Base-by-base conservation (phyloP, 2,888 invertebrate species). In the Aporophyla nigra region DNA sequence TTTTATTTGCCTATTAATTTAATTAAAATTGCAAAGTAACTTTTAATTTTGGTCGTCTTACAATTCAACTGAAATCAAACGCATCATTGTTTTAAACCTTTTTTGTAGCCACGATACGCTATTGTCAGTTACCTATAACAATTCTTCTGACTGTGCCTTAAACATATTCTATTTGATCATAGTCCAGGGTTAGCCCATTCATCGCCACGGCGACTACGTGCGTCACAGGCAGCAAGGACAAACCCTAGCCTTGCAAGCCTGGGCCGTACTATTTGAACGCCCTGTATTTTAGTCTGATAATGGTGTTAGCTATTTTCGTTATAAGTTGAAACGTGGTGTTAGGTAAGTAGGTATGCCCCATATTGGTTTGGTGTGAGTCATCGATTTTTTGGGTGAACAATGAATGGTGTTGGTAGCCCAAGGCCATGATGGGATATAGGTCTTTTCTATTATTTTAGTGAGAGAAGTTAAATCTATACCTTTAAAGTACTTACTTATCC, bases 211-310 rank as follows among this genome's bases (percentile, higher is more conserved):
- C 90, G 83, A 91, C 75, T 65, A 76, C 76, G 91, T 94, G 94
- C 95, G 95, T 95, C 95, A 95, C 90, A 24, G 76, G 72, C 73
- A 76, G 78, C 91, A 92, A 94, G 94, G 95, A 91, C 93, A 88
- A 73, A 89, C 87, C 79, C 76, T 71, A 75, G 78, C 77, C 74
- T 77, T 78, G 73, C 76, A 74, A 72, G 65, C 68, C 84, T 85
- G 79, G 76, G 70, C 70, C 76, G 58, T 86, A 89, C 91, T 93
- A 92, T 93, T 94, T 94, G 92, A 86, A 90, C 91, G 90, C 83
- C 91, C 92, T 88, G 89, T 91, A 92, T 94, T 91, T 90, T 90
- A 88, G 87, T 86, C 86, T 86, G 84, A 87, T 90, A 90, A 90
- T 89, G 87, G 87, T 89, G 91, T 89, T 89, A 82, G 89, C 80